These are phyloP conservation scores for Agrotis exclamationis DNA, from an alignment of 2,888 invertebrate genomes.

Conservation along the genomic window DNA sequence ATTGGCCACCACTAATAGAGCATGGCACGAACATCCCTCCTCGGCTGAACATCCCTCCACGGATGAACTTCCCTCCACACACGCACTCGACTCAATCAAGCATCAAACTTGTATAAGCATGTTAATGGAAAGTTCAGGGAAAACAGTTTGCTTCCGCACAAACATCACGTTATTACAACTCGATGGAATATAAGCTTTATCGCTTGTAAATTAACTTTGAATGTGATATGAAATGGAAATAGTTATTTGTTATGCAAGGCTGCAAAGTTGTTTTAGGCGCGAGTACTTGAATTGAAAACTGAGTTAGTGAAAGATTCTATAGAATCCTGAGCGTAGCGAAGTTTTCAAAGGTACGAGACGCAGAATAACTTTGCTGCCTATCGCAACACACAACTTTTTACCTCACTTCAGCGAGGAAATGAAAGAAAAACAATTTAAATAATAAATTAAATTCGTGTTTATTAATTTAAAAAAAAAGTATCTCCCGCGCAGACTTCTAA, in stretches of 20 bases:
- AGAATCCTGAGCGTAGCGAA: too few relatives aligned
- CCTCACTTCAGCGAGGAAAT: too few relatives aligned
- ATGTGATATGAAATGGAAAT: neutral
- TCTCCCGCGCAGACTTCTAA: too few relatives aligned
- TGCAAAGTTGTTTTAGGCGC: too few relatives aligned
- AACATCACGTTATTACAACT: slow-evolving; percentile 42
- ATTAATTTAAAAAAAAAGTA: too few relatives aligned
- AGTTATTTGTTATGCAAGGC: neutral
- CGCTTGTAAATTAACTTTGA: neutral
- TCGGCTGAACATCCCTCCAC: slow-evolving; percentile 21
- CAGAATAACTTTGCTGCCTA: too few relatives aligned
- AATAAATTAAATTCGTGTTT: too few relatives aligned
- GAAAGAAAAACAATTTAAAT: too few relatives aligned
- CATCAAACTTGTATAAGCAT: slow-evolving; percentile 51
- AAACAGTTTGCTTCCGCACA: slow-evolving; percentile 39
- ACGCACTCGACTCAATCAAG: slow-evolving; percentile 48
- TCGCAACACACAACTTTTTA: too few relatives aligned
- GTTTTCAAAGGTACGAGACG: too few relatives aligned
- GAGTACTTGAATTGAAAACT: too few relatives aligned
- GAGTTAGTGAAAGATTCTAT: too few relatives aligned
- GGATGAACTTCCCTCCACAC: slow-evolving; percentile 24
- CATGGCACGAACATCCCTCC: slow-evolving; percentile 5
- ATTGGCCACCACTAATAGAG: slow-evolving; percentile 1
- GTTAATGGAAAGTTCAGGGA: slow-evolving; percentile 45
- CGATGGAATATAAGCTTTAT: slow-evolving; percentile 13